Conservation (phyloP, 2,113 vertebrate species). For the Clupea harengus region DNA sequence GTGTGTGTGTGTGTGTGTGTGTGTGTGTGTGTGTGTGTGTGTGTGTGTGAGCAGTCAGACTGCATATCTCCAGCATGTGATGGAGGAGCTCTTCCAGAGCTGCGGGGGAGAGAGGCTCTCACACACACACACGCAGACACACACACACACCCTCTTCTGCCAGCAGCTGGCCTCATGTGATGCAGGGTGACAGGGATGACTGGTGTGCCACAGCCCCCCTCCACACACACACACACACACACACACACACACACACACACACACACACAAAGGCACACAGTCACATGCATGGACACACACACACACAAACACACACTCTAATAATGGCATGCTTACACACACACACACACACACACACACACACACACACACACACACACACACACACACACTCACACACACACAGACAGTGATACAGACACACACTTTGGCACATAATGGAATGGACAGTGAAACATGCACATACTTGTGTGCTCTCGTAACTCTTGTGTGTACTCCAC, state of each 20-base stretch:
- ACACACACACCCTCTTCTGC: constrained; percentile 21
- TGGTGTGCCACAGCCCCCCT: constrained; percentile 28
- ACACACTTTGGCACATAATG: not conserved
- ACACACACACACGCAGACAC: too few species aligned
- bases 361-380: not conserved
- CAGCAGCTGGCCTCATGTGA: constrained; percentile 13
- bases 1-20: constrained; percentile 19
- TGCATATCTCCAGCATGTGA: constrained; percentile 20
- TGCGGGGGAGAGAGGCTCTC: not conserved
- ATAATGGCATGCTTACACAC: not conserved
- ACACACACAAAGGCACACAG: not conserved
- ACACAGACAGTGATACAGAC: not conserved
- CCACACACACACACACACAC: not conserved
- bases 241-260: not conserved
- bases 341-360: not conserved
- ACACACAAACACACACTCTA: not conserved
- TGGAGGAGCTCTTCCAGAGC: not conserved
- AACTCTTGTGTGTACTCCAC: not conserved
- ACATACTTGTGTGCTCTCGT: not conserved
- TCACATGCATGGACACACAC: too few species aligned
- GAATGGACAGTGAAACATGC: not conserved
- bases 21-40: constrained; percentile 15
- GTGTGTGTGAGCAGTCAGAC: not conserved
- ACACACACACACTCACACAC: not conserved
- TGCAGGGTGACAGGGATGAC: constrained; percentile 30